phyloP scores from a whole-genome alignment of 2,113 vertebrate genomes.

The Bagarius yarrelli region DNA sequence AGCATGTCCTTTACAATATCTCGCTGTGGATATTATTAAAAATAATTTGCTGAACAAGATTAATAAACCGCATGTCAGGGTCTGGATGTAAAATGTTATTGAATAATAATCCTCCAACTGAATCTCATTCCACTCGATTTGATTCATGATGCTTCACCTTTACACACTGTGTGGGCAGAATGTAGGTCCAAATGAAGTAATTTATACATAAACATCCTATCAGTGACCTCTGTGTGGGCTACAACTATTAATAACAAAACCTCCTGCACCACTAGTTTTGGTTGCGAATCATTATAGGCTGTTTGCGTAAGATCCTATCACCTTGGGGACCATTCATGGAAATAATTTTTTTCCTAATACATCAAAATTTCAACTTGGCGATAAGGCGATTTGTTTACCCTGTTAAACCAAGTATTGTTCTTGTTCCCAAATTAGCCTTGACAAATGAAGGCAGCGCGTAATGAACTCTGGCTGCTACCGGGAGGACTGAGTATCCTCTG shows the following conservation, averaged over 20 bases:
- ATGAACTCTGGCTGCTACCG: conserved; percentile 51
- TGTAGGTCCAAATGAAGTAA: conserved; percentile 19
- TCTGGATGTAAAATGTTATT: conserved; percentile 7
- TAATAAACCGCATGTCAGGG: background rate
- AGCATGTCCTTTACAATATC: background rate
- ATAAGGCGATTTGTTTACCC: conserved; percentile 42
- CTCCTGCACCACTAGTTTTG: conserved; percentile 31
- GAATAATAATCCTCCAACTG: conserved; percentile 20
- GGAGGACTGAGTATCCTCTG: conserved; percentile 37
- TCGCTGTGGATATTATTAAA: background rate
- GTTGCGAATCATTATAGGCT: conserved; percentile 25
- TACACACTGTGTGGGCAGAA: conserved; percentile 36
- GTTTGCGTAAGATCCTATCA: conserved; percentile 51
- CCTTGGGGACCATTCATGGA: conserved; percentile 25
- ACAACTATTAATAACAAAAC: conserved; percentile 33
- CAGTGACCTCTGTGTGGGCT: conserved; percentile 17
- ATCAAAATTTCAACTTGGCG: conserved; percentile 36
- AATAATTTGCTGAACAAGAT: conserved; percentile 9
- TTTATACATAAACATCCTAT: conserved; percentile 43
- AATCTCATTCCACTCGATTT: background rate
- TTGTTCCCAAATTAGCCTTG: conserved; percentile 45
- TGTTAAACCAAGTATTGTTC: conserved; percentile 43
- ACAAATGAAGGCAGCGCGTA: conserved; percentile 37
- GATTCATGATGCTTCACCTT: conserved; percentile 23
- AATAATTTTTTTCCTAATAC: conserved; percentile 33